These are phyloP conservation scores for Polyodon spathula DNA, from an alignment of 2,113 vertebrate species.

Conservation along the genomic window DNA sequence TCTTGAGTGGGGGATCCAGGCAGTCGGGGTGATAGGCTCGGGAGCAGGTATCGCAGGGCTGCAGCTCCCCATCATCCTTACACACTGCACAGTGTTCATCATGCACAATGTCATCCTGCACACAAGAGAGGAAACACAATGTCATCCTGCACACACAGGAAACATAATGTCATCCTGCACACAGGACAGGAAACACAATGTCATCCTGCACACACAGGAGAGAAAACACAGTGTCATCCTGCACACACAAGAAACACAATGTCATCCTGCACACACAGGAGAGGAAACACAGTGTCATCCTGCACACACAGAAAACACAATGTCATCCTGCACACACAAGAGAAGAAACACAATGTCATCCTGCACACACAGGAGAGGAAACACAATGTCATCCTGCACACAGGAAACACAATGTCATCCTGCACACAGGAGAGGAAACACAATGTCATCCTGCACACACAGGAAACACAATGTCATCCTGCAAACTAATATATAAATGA, in stretches of 20 bases:
- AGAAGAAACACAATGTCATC: not conserved
- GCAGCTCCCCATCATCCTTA: conserved; percentile 71
- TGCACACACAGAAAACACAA: not conserved
- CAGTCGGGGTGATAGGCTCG: conserved; percentile 84
- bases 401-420: too few species aligned
- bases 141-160: not conserved
- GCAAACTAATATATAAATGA: too few species aligned
- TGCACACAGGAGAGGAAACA: too few species aligned
- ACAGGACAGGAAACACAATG: not conserved
- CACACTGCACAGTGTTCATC: conserved; percentile 77
- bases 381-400: too few species aligned
- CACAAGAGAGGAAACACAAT: conserved; percentile 8
- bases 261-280: too few species aligned
- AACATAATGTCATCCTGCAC: not conserved
- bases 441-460: too few species aligned
- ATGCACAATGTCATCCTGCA: conserved; percentile 72
- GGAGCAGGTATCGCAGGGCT: conserved; percentile 78
- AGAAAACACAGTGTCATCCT: too few species aligned
- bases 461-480: too few species aligned
- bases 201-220: too few species aligned
- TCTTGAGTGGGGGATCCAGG: conserved; percentile 78
- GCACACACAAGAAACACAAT: too few species aligned
- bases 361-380: too few species aligned
- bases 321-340: not conserved
- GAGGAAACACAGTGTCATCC: too few species aligned